A percentile compares a stretch with the other conserved stretches of the same genome.
Evolutionary conservation across 2,113 vertebrate genomes (phyloP).

Genomic region (Otus sunia): DNA sequence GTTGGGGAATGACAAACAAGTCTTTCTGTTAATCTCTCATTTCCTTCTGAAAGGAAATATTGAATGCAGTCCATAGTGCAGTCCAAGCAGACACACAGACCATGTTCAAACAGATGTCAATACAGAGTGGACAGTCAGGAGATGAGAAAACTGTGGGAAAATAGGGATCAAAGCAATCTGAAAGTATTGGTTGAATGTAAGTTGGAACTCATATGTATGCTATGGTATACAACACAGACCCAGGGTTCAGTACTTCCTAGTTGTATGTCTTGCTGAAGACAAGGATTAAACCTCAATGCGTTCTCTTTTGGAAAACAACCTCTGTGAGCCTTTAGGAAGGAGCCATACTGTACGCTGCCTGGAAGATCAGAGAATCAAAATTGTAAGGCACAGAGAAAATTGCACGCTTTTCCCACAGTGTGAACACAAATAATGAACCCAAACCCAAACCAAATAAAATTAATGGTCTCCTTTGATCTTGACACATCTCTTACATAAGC

Average conservation of each 20-base stretch:
- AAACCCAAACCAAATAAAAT: not conserved
- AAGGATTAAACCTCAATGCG: not conserved
- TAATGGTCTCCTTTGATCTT: not conserved
- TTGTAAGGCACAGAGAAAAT: not conserved
- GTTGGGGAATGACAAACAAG: not conserved
- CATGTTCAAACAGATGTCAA: not conserved
- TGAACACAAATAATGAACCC: not conserved
- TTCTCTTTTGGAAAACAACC: not conserved
- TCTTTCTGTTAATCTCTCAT: not conserved
- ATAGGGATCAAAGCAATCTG: not conserved
- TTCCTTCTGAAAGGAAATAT: not conserved
- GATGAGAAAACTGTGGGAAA: not conserved
- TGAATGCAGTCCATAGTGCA: not conserved
- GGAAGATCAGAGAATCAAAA: not conserved
- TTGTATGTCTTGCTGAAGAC: not conserved
- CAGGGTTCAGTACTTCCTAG: not conserved
- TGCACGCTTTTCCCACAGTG: not conserved
- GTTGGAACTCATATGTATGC: not conserved
- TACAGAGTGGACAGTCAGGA: not conserved
- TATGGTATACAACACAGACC: not conserved
- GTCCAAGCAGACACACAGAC: not conserved
- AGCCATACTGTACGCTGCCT: not conserved
- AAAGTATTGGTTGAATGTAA: not conserved
- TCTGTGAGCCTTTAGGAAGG: not conserved
- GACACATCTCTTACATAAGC: not conserved